Evolutionary conservation across 2,888 invertebrate species (phyloP).

Genomic region (Mythimna vitellina): DNA sequence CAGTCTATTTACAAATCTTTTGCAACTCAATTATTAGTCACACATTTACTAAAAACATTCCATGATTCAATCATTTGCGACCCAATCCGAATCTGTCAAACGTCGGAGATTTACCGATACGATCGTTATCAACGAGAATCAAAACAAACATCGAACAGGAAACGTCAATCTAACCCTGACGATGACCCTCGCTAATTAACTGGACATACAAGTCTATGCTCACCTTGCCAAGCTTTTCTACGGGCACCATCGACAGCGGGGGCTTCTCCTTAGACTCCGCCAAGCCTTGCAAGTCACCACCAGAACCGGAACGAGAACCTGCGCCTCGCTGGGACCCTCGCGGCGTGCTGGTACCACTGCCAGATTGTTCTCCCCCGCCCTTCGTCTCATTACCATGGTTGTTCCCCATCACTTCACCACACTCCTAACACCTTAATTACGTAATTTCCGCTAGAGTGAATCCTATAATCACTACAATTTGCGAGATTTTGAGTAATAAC

Average conservation of each 20-base stretch:
- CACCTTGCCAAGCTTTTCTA: constrained; percentile 95
- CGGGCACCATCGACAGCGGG: constrained; percentile 92
- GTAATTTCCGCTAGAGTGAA: constrained; percentile 46
- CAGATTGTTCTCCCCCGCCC: constrained; percentile 73
- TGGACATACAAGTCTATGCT: constrained; percentile 22
- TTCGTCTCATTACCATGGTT: constrained; percentile 83
- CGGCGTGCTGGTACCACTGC: constrained; percentile 83
- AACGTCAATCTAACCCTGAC: constrained; percentile 70
- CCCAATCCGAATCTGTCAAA: constrained; percentile 59
- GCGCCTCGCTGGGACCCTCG: constrained; percentile 86
- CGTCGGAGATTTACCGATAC: constrained; percentile 55
- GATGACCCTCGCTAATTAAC: constrained; percentile 59
- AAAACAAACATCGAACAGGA: constrained; percentile 68
- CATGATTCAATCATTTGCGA: constrained; percentile 43
- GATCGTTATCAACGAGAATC: constrained; percentile 61
- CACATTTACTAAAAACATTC: constrained; percentile 48
- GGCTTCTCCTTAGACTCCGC: constrained; percentile 88
- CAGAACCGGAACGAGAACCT: constrained; percentile 91
- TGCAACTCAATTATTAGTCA: constrained; percentile 28
- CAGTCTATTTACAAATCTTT: constrained; percentile 27
- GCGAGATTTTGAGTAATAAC: constrained; percentile 30
- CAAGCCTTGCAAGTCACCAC: constrained; percentile 92
- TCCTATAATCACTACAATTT: constrained; percentile 45
- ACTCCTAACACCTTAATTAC: constrained; percentile 53
- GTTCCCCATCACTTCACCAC: constrained; percentile 77